A percentile compares a stretch with the other conserved stretches of the same genome.
Evolutionary conservation across 2,797 vertebrate species (phyloP).

Genomic region (Alfaro cultratus): DNA sequence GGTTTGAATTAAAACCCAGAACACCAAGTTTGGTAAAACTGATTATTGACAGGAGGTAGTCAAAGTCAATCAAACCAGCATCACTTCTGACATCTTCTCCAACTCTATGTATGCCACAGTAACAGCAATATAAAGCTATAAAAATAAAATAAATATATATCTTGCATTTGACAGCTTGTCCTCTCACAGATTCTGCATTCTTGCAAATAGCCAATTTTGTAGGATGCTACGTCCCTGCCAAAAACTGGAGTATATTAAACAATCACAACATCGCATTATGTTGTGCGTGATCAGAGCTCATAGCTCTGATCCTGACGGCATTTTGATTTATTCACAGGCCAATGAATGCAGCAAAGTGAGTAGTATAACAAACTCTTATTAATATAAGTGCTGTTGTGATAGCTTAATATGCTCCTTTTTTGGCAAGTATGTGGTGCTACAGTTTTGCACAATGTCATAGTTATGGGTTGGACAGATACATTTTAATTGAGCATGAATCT

Average conservation of each 20-base stretch:
- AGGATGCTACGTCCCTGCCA: neutral
- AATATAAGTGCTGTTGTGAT: neutral
- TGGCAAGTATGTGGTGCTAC: neutral
- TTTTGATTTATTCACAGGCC: neutral
- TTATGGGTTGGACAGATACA: neutral
- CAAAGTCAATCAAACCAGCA: neutral
- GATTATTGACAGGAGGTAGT: neutral
- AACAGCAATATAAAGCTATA: neutral
- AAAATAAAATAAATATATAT: neutral
- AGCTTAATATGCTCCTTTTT: neutral
- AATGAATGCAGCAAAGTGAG: too few relatives aligned
- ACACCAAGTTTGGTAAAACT: neutral
- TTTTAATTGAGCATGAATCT: neutral
- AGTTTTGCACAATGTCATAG: neutral
- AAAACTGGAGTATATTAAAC: neutral
- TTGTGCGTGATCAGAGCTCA: too few relatives aligned
- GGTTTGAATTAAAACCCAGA: neutral
- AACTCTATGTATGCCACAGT: neutral
- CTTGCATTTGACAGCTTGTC: neutral
- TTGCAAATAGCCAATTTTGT: neutral
- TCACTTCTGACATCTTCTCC: neutral
- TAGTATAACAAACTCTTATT: neutral
- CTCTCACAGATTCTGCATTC: neutral
- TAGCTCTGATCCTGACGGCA: neutral
- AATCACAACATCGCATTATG: neutral